Evolutionary conservation across 2,797 vertebrate species (phyloP).

Genomic region (Tachyglossus aculeatus): DNA sequence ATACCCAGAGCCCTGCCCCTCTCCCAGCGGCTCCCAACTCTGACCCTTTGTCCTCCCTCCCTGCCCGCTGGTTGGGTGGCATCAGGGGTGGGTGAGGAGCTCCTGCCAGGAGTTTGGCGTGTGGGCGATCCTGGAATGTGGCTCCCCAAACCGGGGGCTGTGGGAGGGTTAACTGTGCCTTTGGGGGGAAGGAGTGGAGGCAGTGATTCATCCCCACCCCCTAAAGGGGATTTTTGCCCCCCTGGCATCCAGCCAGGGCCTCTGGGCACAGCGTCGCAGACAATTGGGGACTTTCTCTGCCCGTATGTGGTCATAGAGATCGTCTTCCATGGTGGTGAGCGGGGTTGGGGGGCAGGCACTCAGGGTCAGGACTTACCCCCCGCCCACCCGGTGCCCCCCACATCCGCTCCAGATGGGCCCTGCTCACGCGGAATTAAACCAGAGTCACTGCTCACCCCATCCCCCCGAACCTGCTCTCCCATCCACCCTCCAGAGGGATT

Average conservation of each 20-base stretch:
- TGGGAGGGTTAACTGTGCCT: conserved; percentile 31
- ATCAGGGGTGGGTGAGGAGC: neutral
- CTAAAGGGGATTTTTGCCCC: conserved; percentile 52
- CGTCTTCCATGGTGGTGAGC: too few species aligned
- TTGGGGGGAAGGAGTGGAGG: conserved; percentile 17
- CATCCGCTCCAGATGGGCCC: too few species aligned
- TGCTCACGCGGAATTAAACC: too few species aligned
- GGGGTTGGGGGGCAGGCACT: neutral
- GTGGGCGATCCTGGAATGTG: conserved; percentile 58
- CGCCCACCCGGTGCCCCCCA: neutral
- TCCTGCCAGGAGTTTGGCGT: conserved; percentile 11
- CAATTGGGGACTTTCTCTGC: conserved; percentile 55
- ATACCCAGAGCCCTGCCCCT: neutral
- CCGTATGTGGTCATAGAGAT: too few species aligned
- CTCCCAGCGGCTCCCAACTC: neutral
- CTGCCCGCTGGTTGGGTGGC: conserved; percentile 33
- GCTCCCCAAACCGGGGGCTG: too few species aligned
- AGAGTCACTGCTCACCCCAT: too few species aligned
- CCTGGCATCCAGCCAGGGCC: neutral
- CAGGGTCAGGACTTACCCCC: neutral
- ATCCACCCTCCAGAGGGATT: too few species aligned
- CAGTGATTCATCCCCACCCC: conserved; percentile 45
- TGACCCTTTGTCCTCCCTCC: neutral
- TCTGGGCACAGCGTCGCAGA: conserved; percentile 12
- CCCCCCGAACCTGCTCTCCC: too few species aligned